Evolutionary conservation across 2,113 vertebrate genomes (phyloP), one percentile per base, ranked within the genome.

Genomic region (Otis tarda): DNA sequence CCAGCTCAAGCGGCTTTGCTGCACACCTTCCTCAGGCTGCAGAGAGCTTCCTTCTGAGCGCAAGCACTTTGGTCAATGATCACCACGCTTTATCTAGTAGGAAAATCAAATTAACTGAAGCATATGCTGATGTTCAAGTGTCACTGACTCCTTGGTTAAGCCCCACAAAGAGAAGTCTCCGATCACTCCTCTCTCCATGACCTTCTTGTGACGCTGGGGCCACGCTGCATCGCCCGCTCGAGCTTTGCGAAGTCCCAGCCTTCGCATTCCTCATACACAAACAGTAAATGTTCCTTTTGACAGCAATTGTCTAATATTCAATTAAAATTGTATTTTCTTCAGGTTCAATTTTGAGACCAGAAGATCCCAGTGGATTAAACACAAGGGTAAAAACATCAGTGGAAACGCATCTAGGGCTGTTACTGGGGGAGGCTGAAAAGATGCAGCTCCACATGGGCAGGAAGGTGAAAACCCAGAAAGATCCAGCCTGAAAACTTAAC

Each of bases 61-160:
- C 50, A 37, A 55, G 37, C 1, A 1, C 55, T 83, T 87, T 87
- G 50, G 37, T 70, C 37, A 81, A 22, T n/a, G 22, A 89, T n/a
- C 63, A 65, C 37, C 24, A 37, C 35, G 52, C 73, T 89, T 89
- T 67, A 77, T 50, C 56, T 50, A 70, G 41, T 78, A 82, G 37
- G 73, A 71, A 96, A 94, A 94, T 89, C 43, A 91, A 89, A 84
- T 91, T 89, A 84, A 70, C 28, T 87, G 87, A 53, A 75, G 28
- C n/a, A 75, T 59, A 74, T 45, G 52, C 47, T 84, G 67, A 59
- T 43, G 65, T 60, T 70, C 53, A 80, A 83, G 50, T 41, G 39
- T 61, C 83, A 64, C 35, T 64, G 45, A 88, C 71, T 71, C 43
- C 16, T 52, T 73, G 49, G 23, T 88, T 90, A 79, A 85, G 68